These are phyloP conservation scores for Rhynchophorus ferrugineus DNA, from an alignment of 1,140 invertebrate genomes.

Conservation along the genomic window DNA sequence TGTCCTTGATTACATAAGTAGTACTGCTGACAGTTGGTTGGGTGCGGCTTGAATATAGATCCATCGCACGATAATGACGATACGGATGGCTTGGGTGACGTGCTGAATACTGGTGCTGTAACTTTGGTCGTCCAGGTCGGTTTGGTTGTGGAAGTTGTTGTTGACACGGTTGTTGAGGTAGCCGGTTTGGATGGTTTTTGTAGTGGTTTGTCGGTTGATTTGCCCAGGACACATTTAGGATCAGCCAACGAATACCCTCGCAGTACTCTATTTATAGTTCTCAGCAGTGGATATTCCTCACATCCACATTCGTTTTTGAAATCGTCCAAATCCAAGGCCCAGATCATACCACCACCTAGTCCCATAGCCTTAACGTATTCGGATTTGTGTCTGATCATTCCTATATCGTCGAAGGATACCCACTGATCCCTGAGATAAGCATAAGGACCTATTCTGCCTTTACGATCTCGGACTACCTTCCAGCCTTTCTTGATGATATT, in stretches of 20 bases:
- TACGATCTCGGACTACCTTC: conserved; percentile 58
- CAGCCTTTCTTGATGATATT: conserved; percentile 56
- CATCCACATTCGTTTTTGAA: conserved; percentile 69
- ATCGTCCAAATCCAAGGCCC: conserved; percentile 71
- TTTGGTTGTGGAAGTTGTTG: neutral
- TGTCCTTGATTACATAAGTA: conserved; percentile 66
- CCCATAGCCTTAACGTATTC: conserved; percentile 67
- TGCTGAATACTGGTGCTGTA: neutral
- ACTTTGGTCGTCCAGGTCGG: neutral
- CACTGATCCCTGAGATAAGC: conserved; percentile 69
- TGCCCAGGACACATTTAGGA: conserved; percentile 36
- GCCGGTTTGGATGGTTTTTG: neutral
- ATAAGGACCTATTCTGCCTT: conserved; percentile 67
- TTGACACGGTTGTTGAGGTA: neutral
- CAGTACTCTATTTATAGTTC: conserved; percentile 68
- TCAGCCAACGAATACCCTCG: conserved; percentile 49
- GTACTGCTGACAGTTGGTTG: conserved; percentile 68
- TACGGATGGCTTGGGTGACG: neutral
- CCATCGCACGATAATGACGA: conserved; percentile 45
- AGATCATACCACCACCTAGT: conserved; percentile 79
- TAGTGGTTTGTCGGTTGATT: neutral
- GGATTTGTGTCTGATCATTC: conserved; percentile 63
- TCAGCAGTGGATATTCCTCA: conserved; percentile 70
- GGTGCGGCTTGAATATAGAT: conserved; percentile 53
- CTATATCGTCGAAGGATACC: conserved; percentile 77